Percentiles rank a stretch among this genome's conserved stretches.
Conservation (phyloP, 2,113 vertebrate genomes). For the Serinus canaria region DNA sequence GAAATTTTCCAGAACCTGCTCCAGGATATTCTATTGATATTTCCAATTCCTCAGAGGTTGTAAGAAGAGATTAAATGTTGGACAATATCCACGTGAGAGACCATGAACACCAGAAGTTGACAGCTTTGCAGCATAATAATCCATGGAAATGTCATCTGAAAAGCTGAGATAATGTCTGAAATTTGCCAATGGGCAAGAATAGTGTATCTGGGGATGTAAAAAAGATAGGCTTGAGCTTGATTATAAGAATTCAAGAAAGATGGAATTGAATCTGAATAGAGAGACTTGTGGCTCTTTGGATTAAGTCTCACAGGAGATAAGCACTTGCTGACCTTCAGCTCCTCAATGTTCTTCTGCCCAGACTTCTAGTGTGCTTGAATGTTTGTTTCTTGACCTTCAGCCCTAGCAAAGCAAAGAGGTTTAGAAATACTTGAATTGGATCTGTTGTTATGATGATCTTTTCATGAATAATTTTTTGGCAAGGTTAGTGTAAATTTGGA, state of each 20-base stretch:
- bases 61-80: slow-evolving; percentile 55
- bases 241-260: slow-evolving; percentile 33
- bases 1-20: slow-evolving; percentile 51
- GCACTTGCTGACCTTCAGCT: slow-evolving; percentile 33
- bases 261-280: slow-evolving; percentile 29
- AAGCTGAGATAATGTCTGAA: slow-evolving; percentile 67
- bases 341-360: not conserved
- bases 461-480: slow-evolving; percentile 51
- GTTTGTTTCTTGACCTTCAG: slow-evolving; percentile 50
- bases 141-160: slow-evolving; percentile 65
- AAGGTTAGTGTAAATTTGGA: not conserved
- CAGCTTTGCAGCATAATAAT: slow-evolving; percentile 33
- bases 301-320: slow-evolving; percentile 22
- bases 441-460: slow-evolving; percentile 24
- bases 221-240: slow-evolving; percentile 42
- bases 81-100: slow-evolving; percentile 4
- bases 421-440: slow-evolving; percentile 43
- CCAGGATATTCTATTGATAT: slow-evolving; percentile 43
- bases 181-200: slow-evolving; percentile 54
- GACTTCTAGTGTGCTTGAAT: not conserved
- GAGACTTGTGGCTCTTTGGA: not conserved
- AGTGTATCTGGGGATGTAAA: slow-evolving; percentile 40
- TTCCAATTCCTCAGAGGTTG: slow-evolving; percentile 16
- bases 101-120: slow-evolving; percentile 25
- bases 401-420: not conserved